Conservation (phyloP, 2,113 vertebrate species). For the Galeopterus variegatus region DNA sequence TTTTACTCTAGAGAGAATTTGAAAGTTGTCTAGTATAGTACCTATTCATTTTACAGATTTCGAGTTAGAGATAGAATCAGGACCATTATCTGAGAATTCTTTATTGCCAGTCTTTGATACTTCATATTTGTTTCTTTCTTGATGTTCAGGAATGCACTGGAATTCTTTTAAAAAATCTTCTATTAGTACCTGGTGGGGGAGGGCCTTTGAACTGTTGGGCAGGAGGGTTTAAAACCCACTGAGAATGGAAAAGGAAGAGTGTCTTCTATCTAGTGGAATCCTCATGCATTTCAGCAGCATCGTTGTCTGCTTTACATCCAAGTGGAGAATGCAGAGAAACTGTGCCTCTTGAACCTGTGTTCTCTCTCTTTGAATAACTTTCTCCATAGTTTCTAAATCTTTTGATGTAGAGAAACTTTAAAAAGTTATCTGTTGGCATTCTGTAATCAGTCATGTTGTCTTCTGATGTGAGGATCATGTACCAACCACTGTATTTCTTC, state of each 20-base stretch:
- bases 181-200: background rate
- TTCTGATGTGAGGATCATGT: background rate
- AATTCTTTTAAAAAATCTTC: background rate
- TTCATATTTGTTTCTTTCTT: constrained; percentile 20
- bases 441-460: background rate
- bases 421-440: background rate
- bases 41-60: background rate
- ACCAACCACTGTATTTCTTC: background rate
- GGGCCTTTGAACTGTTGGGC: background rate
- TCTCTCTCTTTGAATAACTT: background rate
- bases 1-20: background rate
- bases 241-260: background rate
- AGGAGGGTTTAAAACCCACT: background rate
- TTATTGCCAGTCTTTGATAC: background rate
- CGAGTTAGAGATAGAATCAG: background rate
- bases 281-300: background rate
- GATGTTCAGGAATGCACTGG: background rate
- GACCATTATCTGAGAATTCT: background rate
- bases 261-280: background rate
- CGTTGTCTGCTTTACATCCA: too few relatives aligned
- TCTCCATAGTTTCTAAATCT: background rate
- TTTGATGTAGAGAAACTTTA: background rate
- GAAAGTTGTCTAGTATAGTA: background rate
- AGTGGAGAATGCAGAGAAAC: background rate
- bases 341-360: background rate